These are phyloP conservation scores for Diplosoma virens DNA, from an alignment of 23 tunicate genomes.

Conservation along the genomic window DNA sequence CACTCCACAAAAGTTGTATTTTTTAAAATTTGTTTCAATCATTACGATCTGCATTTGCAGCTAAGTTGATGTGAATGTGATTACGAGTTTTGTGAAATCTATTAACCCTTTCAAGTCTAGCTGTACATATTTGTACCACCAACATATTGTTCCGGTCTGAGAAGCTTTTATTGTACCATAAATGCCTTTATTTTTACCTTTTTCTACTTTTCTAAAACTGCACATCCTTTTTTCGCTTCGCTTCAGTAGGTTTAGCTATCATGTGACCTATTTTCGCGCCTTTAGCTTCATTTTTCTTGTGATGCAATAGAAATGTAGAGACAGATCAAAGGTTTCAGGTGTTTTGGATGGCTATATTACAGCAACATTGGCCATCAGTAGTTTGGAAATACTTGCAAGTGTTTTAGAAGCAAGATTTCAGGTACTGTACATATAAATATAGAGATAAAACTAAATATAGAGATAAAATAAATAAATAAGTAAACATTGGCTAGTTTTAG, in stretches of 20 bases:
- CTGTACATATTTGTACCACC: conserved; percentile 27
- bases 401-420: no score
- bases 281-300: conserved; percentile 15
- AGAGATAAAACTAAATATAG: no score
- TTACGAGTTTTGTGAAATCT: no score
- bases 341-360: conserved; percentile 9
- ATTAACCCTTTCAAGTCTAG: conserved; percentile 7
- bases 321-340: conserved; percentile 5
- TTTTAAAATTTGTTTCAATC: no score
- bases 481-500: no score
- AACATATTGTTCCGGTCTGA: not conserved
- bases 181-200: conserved; percentile 12
- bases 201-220: conserved; percentile 11
- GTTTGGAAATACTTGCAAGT: no score
- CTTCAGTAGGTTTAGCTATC: conserved; percentile 15
- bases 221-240: not conserved
- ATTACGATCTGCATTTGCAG: no score
- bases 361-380: conserved; percentile 12
- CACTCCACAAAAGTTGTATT: no score
- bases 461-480: no score
- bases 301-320: not conserved
- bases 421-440: no score
- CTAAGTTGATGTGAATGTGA: no score
- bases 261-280: conserved; percentile 18
- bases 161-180: conserved; percentile 9